These are phyloP conservation scores for Morpho helenor DNA, from an alignment of 2,888 invertebrate species.

Conservation along the genomic window DNA sequence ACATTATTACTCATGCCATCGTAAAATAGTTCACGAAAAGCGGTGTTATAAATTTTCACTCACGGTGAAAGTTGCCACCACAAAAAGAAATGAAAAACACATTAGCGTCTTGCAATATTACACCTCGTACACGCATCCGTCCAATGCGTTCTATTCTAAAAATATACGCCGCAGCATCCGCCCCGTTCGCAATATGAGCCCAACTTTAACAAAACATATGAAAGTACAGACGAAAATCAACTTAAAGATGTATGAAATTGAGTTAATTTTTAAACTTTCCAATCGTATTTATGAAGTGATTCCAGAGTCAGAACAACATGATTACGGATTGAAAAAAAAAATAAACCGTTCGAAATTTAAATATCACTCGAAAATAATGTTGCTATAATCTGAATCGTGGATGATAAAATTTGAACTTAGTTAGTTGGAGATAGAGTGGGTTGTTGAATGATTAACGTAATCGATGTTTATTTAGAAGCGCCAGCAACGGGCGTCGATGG, in stretches of 20 bases:
- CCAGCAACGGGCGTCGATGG: constrained; percentile 38
- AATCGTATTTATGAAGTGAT: constrained; percentile 39
- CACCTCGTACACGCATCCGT: constrained; percentile 53
- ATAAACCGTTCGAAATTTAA: constrained; percentile 50
- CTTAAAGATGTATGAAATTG: constrained; percentile 1
- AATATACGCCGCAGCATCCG: constrained; percentile 51
- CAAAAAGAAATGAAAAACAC: constrained; percentile 17
- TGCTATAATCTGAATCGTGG: constrained; percentile 29
- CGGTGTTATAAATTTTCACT: too few species aligned
- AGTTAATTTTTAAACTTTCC: too few species aligned
- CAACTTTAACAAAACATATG: constrained; percentile 40
- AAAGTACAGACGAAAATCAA: constrained; percentile 25
- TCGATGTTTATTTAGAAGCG: constrained; percentile 37
- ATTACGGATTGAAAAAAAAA: constrained; percentile 41
- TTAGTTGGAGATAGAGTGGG: constrained; percentile 17
- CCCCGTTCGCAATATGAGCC: constrained; percentile 38
- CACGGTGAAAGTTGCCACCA: constrained; percentile 5
- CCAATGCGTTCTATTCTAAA: constrained; percentile 46
- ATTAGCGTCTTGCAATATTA: constrained; percentile 43
- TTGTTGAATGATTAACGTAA: constrained; percentile 13
- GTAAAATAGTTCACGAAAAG: too few species aligned
- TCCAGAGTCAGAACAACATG: constrained; percentile 47
- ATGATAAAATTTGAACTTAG: constrained; percentile 22
- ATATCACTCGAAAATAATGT: constrained; percentile 46
- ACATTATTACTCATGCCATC: too few species aligned